A percentile compares a stretch with the other conserved stretches of the same genome.
These are phyloP conservation scores for Sander lucioperca DNA, from an alignment of 2,113 vertebrate species.

Conservation along the genomic window DNA sequence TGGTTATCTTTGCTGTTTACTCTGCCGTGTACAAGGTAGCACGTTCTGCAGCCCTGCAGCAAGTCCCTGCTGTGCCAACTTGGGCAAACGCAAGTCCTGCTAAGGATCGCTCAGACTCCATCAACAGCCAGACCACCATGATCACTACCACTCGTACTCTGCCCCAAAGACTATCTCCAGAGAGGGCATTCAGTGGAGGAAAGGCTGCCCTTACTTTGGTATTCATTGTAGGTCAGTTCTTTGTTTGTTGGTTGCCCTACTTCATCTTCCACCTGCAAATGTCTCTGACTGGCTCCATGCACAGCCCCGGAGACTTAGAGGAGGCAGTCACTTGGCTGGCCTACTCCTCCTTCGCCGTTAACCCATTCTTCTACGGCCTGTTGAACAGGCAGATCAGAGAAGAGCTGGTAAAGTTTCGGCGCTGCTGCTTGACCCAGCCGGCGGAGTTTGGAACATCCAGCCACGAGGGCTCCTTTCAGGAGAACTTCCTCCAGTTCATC, in stretches of 20 bases:
- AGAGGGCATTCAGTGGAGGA: constrained; percentile 87
- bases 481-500: constrained; percentile 90
- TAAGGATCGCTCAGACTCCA: constrained; percentile 87
- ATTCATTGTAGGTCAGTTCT: constrained; percentile 93
- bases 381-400: constrained; percentile 93
- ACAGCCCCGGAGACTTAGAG: constrained; percentile 82
- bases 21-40: constrained; percentile 92
- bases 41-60: constrained; percentile 88
- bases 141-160: constrained; percentile 81
- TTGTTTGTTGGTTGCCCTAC: constrained; percentile 95
- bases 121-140: constrained; percentile 91
- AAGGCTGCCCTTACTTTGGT: constrained; percentile 93
- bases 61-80: constrained; percentile 72
- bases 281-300: constrained; percentile 77
- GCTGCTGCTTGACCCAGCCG: constrained; percentile 78
- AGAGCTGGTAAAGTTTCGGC: constrained; percentile 89
- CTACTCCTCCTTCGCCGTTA: constrained; percentile 92
- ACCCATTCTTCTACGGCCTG: constrained; percentile 94
- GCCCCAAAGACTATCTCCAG: constrained; percentile 82
- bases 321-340: constrained; percentile 93
- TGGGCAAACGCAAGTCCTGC: constrained; percentile 76
- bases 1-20: constrained; percentile 91
- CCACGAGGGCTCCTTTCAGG: constrained; percentile 89
- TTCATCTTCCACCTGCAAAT: constrained; percentile 92
- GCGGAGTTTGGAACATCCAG: constrained; percentile 82